These are phyloP conservation scores for Orientallactaga bullata DNA, from an alignment of 2,113 vertebrate genomes.

Conservation along the genomic window DNA sequence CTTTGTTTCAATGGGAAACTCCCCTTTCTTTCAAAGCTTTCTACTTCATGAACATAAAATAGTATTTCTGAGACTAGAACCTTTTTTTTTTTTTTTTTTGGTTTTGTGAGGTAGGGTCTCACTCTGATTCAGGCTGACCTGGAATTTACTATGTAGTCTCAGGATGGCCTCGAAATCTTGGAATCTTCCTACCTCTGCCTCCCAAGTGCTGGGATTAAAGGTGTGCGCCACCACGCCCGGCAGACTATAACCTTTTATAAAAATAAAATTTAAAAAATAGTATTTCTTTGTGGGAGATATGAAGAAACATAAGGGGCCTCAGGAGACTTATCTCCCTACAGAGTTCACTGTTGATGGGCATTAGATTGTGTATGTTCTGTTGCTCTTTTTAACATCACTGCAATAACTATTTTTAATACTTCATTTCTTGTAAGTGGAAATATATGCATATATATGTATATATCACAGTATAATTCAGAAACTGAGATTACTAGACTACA, in stretches of 20 bases:
- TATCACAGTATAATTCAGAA: not conserved
- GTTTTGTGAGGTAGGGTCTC: no score
- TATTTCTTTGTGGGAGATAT: not conserved
- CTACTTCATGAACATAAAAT: not conserved
- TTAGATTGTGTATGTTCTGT: not conserved
- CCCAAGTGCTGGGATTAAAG: no score
- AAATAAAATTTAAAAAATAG: no score
- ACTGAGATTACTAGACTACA: conserved; percentile 2
- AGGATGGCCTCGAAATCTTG: no score
- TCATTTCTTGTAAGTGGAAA: conserved; percentile 4
- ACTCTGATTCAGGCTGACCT: no score
- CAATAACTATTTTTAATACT: conserved; percentile 1
- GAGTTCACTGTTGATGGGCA: not conserved
- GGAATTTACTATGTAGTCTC: no score
- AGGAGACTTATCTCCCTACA: not conserved
- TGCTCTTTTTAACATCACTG: not conserved
- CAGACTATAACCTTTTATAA: no score
- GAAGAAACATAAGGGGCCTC: not conserved
- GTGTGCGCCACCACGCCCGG: no score
- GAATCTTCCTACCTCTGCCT: no score
- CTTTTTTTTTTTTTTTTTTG: no score
- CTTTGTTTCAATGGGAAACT: not conserved
- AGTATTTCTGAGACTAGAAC: no score
- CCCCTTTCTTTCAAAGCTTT: not conserved
- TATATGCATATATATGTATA: not conserved